These are phyloP conservation scores for Helleia helle DNA, from an alignment of 2,888 invertebrate genomes.

Conservation along the genomic window DNA sequence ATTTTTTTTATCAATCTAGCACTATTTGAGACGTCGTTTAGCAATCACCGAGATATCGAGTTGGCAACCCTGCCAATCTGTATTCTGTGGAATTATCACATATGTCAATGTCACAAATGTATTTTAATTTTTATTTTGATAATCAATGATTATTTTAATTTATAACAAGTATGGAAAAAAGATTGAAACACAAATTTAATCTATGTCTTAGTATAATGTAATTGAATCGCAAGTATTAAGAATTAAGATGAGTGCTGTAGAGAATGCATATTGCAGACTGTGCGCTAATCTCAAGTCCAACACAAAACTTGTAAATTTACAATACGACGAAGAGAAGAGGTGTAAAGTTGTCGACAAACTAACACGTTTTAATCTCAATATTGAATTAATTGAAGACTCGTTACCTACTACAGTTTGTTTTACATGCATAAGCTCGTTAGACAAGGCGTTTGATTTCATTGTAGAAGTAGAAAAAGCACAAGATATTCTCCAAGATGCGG, in stretches of 20 bases:
- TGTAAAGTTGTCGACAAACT: constrained; percentile 35
- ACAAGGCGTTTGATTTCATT: constrained; percentile 41
- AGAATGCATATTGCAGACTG: constrained; percentile 21
- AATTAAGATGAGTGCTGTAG: constrained; percentile 12
- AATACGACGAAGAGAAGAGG: constrained; percentile 25
- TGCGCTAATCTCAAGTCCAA: constrained; percentile 39
- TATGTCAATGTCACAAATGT: not conserved
- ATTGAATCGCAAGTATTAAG: not conserved
- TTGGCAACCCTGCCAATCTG: too few species aligned
- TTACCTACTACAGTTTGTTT: constrained; percentile 44
- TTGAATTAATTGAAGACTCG: constrained; percentile 29
- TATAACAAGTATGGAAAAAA: too few species aligned
- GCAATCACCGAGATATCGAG: too few species aligned
- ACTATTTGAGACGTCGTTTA: too few species aligned
- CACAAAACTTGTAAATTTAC: constrained; percentile 34
- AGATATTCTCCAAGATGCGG: constrained; percentile 26
- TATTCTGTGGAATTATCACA: too few species aligned
- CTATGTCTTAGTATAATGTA: too few species aligned
- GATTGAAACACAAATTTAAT: too few species aligned
- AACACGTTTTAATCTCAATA: constrained; percentile 30
- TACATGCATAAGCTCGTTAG: constrained; percentile 33
- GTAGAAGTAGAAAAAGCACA: constrained; percentile 39
- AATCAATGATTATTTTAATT: too few species aligned
- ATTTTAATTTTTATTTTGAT: not conserved
- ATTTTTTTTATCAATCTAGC: too few species aligned